Base-by-base conservation (phyloP, 2,113 vertebrate species). In the Aspidoscelis tigris region DNA sequence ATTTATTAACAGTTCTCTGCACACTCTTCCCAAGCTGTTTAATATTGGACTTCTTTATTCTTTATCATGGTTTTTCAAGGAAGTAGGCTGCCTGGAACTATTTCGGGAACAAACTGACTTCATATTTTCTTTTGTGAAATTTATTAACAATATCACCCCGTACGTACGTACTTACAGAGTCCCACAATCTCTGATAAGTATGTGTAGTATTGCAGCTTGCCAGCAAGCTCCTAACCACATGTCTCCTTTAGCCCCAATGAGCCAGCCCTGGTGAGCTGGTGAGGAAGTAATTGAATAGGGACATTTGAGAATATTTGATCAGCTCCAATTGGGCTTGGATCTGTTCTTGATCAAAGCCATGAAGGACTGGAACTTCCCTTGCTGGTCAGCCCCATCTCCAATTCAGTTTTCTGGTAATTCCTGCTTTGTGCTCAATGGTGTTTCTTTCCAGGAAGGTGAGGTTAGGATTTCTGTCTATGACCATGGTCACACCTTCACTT, bases 11-110 rank as follows among this genome's bases (percentile, higher is more conserved):
- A 87, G 87, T n/a, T 89, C 91, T 88, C 87, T 91, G 80, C 87
- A 79, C 86, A 90, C 87, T 91, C 44, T 24, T 94, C 91, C 91
- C 89, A 89, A 90, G 78, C 92, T 80, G 1, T 58, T 81, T 85
- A 74, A 55, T 77, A 89, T 88, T 84, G 80, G 86, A 88, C 87
- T 94, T 91, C 85, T 90, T 87, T 87, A 85, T 76, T 83, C 85
- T 84, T 83, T 78, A 89, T 44, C 76, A 78, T 78, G 84, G 88
- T 84, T 41, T 84, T 81, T 78, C 86, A 92, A 89, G 92, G 89
- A 18, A 81, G 47, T 0, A 0, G 7, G 24, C 12, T 55, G n/a
- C 3, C 43, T 22, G 41, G 66, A 43, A 80, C 69, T 12, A 77
- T 2, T n/a, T 53, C 82, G 66, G 2, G 22, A 33, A 55, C 24